Conservation (phyloP, 2,888 invertebrate genomes). For the Blomia tropicalis region DNA sequence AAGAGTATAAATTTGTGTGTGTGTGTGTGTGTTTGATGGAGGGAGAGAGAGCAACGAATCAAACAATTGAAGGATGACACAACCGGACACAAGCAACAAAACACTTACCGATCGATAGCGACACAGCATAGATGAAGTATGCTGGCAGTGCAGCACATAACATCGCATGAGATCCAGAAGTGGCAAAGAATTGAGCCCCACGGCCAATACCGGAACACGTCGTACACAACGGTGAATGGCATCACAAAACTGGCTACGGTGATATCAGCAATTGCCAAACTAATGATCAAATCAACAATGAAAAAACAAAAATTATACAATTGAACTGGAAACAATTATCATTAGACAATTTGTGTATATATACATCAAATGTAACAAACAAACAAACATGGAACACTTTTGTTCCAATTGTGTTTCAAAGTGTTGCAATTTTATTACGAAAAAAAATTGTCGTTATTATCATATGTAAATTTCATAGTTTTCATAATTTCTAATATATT, state of each 20-base stretch:
- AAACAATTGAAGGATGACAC: too few species aligned
- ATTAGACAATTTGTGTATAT: background rate
- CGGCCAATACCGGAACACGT: slow-evolving; percentile 36
- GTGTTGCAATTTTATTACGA: too few species aligned
- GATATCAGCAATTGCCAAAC: slow-evolving; percentile 34
- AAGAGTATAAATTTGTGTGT: too few species aligned
- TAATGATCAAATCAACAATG: slow-evolving; percentile 9
- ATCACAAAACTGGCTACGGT: slow-evolving; percentile 35
- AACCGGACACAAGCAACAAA: too few species aligned
- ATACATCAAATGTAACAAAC: background rate
- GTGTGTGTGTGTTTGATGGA: too few species aligned
- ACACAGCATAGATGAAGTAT: slow-evolving; percentile 35
- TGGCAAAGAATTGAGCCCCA: slow-evolving; percentile 34
- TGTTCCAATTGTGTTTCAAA: too few species aligned
- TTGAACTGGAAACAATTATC: background rate
- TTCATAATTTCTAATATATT: too few species aligned
- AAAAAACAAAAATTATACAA: background rate
- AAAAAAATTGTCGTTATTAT: too few species aligned
- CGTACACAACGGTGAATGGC: slow-evolving; percentile 34
- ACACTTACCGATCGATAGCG: slow-evolving; percentile 28
- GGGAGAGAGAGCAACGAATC: too few species aligned
- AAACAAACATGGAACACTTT: background rate
- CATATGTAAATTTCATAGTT: too few species aligned
- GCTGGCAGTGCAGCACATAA: slow-evolving; percentile 36
- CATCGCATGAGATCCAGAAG: slow-evolving; percentile 35